Percentiles rank a stretch among this genome's conserved stretches.
These are phyloP conservation scores for Triplophysa rosa DNA, from an alignment of 2,113 vertebrate genomes.

Conservation along the genomic window DNA sequence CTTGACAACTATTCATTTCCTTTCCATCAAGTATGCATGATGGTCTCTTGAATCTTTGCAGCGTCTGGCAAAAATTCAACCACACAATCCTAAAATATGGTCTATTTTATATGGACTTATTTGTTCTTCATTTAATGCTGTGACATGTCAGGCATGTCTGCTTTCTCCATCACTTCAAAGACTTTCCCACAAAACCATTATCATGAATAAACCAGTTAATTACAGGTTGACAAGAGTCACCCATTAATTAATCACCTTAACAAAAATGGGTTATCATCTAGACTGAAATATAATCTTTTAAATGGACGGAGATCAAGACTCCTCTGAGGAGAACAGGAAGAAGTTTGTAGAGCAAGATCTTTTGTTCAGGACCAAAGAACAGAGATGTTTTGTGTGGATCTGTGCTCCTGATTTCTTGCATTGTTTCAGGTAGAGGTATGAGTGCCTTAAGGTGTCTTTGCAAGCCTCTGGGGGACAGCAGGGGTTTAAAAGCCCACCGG, in stretches of 20 bases:
- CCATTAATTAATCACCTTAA: constrained; percentile 33
- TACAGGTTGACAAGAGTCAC: constrained; percentile 55
- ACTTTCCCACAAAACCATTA: constrained; percentile 56
- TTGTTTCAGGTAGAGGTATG: constrained; percentile 34
- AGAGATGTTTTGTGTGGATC: constrained; percentile 16
- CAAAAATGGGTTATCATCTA: constrained; percentile 34
- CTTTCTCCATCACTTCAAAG: constrained; percentile 21
- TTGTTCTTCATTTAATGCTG: not conserved
- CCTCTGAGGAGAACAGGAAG: constrained; percentile 10
- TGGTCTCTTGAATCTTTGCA: no score
- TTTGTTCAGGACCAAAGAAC: constrained; percentile 25
- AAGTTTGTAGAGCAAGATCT: constrained; percentile 15
- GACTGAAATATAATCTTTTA: constrained; percentile 22
- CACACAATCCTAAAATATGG: not conserved
- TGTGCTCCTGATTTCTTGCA: not conserved
- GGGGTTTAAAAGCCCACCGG: constrained; percentile 35
- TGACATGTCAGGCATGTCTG: not conserved
- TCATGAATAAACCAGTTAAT: constrained; percentile 65
- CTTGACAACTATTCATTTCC: no score
- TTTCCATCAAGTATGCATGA: no score
- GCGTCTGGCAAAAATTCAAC: no score
- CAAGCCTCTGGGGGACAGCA: constrained; percentile 1
- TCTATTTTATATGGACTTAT: no score
- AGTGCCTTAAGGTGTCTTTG: constrained; percentile 33
- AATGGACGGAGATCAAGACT: not conserved